Evolutionary conservation across 2,113 vertebrate species (phyloP), one percentile per base, ranked within the genome.

Genomic region (Cebidichthys violaceus): DNA sequence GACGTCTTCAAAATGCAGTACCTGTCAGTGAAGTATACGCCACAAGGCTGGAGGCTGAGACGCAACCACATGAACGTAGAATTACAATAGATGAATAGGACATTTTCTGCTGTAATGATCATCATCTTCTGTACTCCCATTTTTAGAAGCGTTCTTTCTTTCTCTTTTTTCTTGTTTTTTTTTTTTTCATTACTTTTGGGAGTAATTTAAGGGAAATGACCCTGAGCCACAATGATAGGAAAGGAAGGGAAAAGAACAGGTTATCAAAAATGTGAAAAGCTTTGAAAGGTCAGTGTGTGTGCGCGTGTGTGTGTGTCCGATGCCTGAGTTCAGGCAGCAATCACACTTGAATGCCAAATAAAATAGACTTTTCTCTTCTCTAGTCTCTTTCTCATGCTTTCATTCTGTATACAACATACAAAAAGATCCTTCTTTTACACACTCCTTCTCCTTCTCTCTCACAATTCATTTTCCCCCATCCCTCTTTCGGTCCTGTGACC

Each of bases 261-360:
- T 82, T 79, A 75, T 70, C 69, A 74, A 70, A 84, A 77, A 79
- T 79, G 77, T 79, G 71, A 33, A 86, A 74, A 70, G 67, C 81
- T 88, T 65, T 82, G 41, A 92, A 92, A 93, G 89, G 90, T 93
- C 90, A 92, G 37, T 61, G 84, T 70, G 75, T 70, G 69, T 73
- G 61, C 33, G 79, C 24, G 70, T 22, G 33, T 15, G 39, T 55
- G 18, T 75, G 29, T 39, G 83, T 59, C 14, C 4, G 35, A 27
- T 39, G 67, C 17, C 15, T 33, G 31, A 81, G 60, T 77, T 74
- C 62, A 70, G 81, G 31, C 27, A 75, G 74, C n/a, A 27, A 75
- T 86, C 69, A 59, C 75, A 82, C 52, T 22, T 83, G 88, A 90
- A 90, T 90, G 75, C 81, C 88, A 89, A 90, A 86, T 66, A 66